A percentile compares a stretch with the other conserved stretches of the same genome.
Conservation (phyloP, 1,140 invertebrate genomes). For the Trichoplusia ni region DNA sequence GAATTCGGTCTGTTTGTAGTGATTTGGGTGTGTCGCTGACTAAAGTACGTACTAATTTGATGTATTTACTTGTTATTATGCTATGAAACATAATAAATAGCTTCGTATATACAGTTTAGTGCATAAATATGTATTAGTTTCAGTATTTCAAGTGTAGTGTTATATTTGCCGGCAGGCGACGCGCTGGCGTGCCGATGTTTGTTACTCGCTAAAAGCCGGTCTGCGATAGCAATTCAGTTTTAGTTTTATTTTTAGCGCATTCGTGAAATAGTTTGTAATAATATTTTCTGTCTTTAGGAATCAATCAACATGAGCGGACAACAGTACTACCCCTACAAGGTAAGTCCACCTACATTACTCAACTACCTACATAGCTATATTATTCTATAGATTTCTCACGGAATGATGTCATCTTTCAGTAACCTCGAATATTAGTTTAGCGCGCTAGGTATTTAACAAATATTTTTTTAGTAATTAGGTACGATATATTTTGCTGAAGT, state of each 20-base stretch:
- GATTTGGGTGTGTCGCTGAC: conserved; percentile 64
- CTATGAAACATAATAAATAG: not conserved
- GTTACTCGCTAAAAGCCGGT: conserved; percentile 69
- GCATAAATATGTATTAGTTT: not conserved
- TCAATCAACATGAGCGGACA: conserved; percentile 76
- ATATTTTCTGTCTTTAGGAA: conserved; percentile 58
- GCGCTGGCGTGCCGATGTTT: conserved; percentile 52
- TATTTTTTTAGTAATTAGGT: conserved; percentile 25
- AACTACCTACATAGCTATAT: conserved; percentile 58
- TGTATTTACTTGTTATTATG: not conserved
- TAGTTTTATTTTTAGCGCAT: conserved; percentile 66
- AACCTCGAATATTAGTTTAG: conserved; percentile 13
- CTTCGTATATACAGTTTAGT: conserved; percentile 2
- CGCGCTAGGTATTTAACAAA: conserved; percentile 34
- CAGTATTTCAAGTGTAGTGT: conserved; percentile 20
- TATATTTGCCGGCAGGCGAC: conserved; percentile 31
- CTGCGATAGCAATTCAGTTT: conserved; percentile 51
- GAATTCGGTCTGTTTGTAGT: conserved; percentile 54
- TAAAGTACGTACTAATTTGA: conserved; percentile 65
- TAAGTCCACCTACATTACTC: conserved; percentile 74
- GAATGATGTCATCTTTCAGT: conserved; percentile 76
- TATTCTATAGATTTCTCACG: conserved; percentile 65
- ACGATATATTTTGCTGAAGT: no score
- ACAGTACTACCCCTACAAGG: conserved; percentile 81
- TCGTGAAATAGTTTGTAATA: conserved; percentile 43